These are phyloP conservation scores for Chrysolina americana DNA, from an alignment of 2,888 invertebrate species.

Conservation along the genomic window DNA sequence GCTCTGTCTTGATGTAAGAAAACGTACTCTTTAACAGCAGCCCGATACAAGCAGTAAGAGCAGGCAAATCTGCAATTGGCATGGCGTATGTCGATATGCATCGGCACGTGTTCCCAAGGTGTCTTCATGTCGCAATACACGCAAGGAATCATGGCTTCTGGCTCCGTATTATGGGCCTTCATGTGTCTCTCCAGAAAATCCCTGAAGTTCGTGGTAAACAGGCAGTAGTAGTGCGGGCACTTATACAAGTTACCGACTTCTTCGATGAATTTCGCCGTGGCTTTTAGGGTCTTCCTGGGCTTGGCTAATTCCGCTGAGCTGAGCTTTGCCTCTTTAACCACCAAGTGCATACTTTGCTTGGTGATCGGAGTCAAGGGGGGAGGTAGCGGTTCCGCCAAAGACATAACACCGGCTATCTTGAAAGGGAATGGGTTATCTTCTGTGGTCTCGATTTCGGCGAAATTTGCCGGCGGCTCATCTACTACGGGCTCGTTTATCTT, in stretches of 20 bases:
- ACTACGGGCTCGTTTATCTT: slow-evolving; percentile 21
- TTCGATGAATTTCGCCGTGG: slow-evolving; percentile 62
- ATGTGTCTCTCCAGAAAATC: slow-evolving; percentile 69
- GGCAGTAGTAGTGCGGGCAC: slow-evolving; percentile 72
- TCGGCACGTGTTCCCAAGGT: slow-evolving; percentile 63
- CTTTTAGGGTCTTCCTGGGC: slow-evolving; percentile 61
- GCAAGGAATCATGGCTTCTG: slow-evolving; percentile 67
- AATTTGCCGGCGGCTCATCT: slow-evolving; percentile 4
- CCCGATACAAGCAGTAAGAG: slow-evolving; percentile 79
- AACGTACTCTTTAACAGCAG: slow-evolving; percentile 74
- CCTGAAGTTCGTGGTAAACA: slow-evolving; percentile 68
- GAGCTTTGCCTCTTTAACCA: slow-evolving; percentile 57
- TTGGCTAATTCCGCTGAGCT: slow-evolving; percentile 50
- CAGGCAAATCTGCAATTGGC: slow-evolving; percentile 77
- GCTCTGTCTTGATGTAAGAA: slow-evolving; percentile 72
- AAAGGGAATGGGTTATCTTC: slow-evolving; percentile 67
- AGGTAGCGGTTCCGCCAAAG: slow-evolving; percentile 55
- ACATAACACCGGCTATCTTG: slow-evolving; percentile 65
- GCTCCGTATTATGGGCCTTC: slow-evolving; percentile 60
- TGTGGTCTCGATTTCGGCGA: slow-evolving; percentile 56
- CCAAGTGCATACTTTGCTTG: slow-evolving; percentile 43
- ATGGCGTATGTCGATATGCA: slow-evolving; percentile 77
- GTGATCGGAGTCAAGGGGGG: slow-evolving; percentile 47
- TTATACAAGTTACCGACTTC: slow-evolving; percentile 70
- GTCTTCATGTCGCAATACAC: slow-evolving; percentile 71